Percentiles rank a stretch among this genome's conserved stretches.
Evolutionary conservation across 2,797 vertebrate genomes (phyloP).

Genomic region (Ctenopoma multispine): DNA sequence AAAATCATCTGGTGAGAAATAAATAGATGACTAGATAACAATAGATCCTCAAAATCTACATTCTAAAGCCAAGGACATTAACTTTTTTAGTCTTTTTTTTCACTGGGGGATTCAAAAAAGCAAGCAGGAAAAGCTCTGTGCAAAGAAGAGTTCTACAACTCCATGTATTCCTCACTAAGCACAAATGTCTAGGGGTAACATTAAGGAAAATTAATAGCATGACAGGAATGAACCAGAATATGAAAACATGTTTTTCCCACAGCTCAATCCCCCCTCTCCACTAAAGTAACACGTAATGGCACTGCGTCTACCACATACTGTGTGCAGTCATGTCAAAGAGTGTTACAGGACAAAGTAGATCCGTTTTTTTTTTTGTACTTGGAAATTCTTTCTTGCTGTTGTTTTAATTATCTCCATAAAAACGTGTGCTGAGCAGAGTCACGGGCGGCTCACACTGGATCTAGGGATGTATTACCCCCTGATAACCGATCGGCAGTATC

Average conservation of each 20-base stretch:
- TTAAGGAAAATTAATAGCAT: background rate
- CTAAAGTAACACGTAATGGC: background rate
- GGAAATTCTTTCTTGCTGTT: slow-evolving; percentile 1
- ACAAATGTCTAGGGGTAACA: background rate
- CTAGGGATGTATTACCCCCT: background rate
- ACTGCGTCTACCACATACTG: background rate
- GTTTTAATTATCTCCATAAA: background rate
- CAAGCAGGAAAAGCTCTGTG: background rate
- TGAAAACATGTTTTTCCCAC: background rate
- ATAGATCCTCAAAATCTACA: background rate
- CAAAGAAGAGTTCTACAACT: background rate
- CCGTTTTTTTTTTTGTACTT: background rate
- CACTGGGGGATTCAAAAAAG: background rate
- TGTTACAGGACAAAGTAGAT: slow-evolving; percentile 1
- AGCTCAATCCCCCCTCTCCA: background rate
- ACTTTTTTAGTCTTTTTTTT: slow-evolving; percentile 10
- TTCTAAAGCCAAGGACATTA: background rate
- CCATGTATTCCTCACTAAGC: background rate
- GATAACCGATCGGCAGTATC: slow-evolving; percentile 22
- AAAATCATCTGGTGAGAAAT: background rate
- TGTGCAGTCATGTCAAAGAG: background rate
- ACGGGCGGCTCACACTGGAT: no score
- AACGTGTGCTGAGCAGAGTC: background rate
- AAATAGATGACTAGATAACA: no score
- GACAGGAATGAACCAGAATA: background rate